Conservation (phyloP, 35 echinoderm and acorn worm genomes). For the Amphiura filiformis region DNA sequence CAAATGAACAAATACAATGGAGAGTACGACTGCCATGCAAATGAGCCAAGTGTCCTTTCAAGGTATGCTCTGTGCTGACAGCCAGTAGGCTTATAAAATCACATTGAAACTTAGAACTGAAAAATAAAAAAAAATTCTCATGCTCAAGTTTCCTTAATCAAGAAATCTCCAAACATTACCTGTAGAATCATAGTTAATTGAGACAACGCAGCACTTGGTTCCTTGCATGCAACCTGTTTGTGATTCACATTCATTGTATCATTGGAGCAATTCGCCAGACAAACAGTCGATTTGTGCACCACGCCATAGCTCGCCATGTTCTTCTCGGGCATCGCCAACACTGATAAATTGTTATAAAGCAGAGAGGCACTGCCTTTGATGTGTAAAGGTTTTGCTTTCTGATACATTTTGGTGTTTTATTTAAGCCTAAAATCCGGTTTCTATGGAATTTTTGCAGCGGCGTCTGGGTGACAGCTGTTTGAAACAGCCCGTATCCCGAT, state of each 20-base stretch:
- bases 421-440: not conserved
- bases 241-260: constrained; percentile 48
- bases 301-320: constrained; percentile 61
- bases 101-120: too few relatives aligned
- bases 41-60: too few relatives aligned
- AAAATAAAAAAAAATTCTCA: too few relatives aligned
- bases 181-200: constrained; percentile 46
- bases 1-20: too few relatives aligned
- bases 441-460: not conserved
- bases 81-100: too few relatives aligned
- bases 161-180: constrained; percentile 15
- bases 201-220: constrained; percentile 10
- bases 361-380: constrained; percentile 76
- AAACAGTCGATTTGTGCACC: constrained; percentile 71
- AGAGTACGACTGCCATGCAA: too few relatives aligned
- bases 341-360: constrained; percentile 76
- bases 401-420: constrained; percentile 42
- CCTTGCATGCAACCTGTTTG: constrained; percentile 71
- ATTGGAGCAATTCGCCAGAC: constrained; percentile 52
- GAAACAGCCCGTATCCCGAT: not conserved
- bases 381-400: constrained; percentile 78
- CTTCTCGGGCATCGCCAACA: constrained; percentile 52
- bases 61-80: too few relatives aligned
- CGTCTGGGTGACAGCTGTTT: not conserved
- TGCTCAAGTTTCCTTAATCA: too few relatives aligned